phyloP scores from a whole-genome alignment of 92 coral and sea anemone genomes.

The Epizoanthus scotinus region DNA sequence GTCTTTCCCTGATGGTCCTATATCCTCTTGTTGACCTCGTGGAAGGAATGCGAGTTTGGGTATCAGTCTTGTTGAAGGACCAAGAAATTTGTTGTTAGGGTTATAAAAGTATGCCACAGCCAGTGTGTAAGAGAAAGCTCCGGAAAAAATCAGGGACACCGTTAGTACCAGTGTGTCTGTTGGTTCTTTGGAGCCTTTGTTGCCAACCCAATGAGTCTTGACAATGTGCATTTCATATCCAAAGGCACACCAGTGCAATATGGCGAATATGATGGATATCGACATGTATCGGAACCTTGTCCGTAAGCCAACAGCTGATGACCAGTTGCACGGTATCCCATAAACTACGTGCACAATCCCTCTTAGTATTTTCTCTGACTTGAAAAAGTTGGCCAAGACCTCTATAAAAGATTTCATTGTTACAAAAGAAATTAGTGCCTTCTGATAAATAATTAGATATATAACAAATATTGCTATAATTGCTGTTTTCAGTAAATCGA shows the following conservation, averaged over 20 bases:
- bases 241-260: slow-evolving; percentile 59
- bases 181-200: slow-evolving; percentile 44
- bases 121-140: slow-evolving; percentile 57
- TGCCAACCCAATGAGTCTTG: slow-evolving; percentile 38
- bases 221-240: slow-evolving; percentile 49
- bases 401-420: background rate
- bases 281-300: slow-evolving; percentile 14
- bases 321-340: slow-evolving; percentile 56
- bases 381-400: slow-evolving; percentile 29
- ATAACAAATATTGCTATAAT: too few relatives aligned
- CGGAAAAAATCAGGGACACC: slow-evolving; percentile 46
- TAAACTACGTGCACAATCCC: slow-evolving; percentile 44
- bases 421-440: too few relatives aligned
- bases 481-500: too few relatives aligned
- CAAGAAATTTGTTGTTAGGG: slow-evolving; percentile 40
- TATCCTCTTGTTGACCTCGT: slow-evolving; percentile 49
- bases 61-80: slow-evolving; percentile 48
- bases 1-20: slow-evolving; percentile 45
- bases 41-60: slow-evolving; percentile 62
- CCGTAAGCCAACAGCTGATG: slow-evolving; percentile 15
- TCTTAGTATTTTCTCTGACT: slow-evolving; percentile 51
- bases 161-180: slow-evolving; percentile 53
- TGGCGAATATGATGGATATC: slow-evolving; percentile 29
- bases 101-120: slow-evolving; percentile 58
- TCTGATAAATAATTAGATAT: too few relatives aligned